A percentile compares a stretch with the other conserved stretches of the same genome.
phyloP scores from a whole-genome alignment of 2,888 invertebrate species.

The Cynaeus angustus region DNA sequence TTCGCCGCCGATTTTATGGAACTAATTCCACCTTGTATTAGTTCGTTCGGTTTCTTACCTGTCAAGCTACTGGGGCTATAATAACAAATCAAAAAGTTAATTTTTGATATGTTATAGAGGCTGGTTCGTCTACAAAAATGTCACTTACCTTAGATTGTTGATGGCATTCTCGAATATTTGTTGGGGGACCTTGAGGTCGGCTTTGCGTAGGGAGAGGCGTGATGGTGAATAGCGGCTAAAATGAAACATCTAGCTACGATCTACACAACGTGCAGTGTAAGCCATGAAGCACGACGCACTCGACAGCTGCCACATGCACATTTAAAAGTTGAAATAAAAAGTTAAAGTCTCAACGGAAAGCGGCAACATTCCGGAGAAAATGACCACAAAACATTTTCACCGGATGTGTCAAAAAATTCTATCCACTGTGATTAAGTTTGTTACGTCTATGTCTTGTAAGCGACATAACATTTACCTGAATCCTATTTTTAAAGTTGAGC shows the following conservation, averaged over 20 bases:
- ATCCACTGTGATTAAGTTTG: constrained; percentile 3
- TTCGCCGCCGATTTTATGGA: constrained; percentile 91
- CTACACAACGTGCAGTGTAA: constrained; percentile 52
- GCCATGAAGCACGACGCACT: constrained; percentile 46
- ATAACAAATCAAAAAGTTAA: constrained; percentile 43
- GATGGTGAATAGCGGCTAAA: constrained; percentile 90
- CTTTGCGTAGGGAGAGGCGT: constrained; percentile 87
- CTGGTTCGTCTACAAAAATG: constrained; percentile 1
- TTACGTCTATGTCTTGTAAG: background rate
- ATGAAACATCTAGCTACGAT: constrained; percentile 67
- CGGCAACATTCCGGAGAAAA: background rate
- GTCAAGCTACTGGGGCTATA: constrained; percentile 86
- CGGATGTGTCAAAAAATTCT: background rate
- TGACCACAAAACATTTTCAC: constrained; percentile 6
- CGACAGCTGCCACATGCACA: constrained; percentile 42
- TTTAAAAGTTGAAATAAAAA: constrained; percentile 15
- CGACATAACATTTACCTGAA: constrained; percentile 79
- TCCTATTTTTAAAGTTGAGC: constrained; percentile 88
- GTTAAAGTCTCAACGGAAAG: background rate
- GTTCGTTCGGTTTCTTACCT: constrained; percentile 90
- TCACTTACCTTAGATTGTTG: constrained; percentile 83
- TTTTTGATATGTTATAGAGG: constrained; percentile 12
- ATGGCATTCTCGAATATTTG: constrained; percentile 84
- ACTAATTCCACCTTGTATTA: constrained; percentile 89
- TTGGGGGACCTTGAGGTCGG: constrained; percentile 85